Percentiles rank a stretch among this genome's conserved stretches.
phyloP scores from a whole-genome alignment of 92 coral and sea anemone species.

The Siderastrea siderea region DNA sequence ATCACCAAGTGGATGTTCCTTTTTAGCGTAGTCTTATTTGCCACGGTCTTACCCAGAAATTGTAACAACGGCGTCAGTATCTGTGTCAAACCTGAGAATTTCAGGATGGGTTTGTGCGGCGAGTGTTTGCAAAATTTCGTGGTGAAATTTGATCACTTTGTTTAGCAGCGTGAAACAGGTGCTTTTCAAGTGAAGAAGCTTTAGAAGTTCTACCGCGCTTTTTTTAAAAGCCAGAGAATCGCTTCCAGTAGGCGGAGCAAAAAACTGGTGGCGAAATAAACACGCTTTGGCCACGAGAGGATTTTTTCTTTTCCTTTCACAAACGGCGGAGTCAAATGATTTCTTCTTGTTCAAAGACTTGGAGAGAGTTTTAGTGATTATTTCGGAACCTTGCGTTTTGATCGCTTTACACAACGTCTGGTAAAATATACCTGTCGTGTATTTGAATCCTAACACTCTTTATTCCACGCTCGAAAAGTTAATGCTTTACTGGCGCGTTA shows the following conservation, averaged over 20 bases:
- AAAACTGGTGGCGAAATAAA: constrained; percentile 21
- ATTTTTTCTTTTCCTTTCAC: constrained; percentile 8
- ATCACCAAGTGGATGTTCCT: neutral
- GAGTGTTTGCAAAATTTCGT: constrained; percentile 3
- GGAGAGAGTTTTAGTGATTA: neutral
- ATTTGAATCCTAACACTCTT: neutral
- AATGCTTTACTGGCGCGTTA: neutral
- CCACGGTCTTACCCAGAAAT: neutral
- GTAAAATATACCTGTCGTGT: neutral
- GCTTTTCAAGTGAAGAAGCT: constrained; percentile 10
- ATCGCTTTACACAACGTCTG: neutral
- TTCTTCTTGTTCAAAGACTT: neutral
- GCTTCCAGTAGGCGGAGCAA: constrained; percentile 42
- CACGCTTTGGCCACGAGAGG: constrained; percentile 7
- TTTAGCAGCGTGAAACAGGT: constrained; percentile 46
- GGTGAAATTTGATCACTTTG: constrained; percentile 31
- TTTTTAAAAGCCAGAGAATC: constrained; percentile 15
- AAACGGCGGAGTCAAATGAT: neutral
- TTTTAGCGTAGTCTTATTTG: neutral
- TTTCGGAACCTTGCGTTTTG: neutral
- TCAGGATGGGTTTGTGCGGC: neutral
- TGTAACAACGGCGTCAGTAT: neutral
- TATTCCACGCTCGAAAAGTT: constrained; percentile 15
- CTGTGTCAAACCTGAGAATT: neutral
- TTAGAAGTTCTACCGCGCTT: neutral